These are phyloP conservation scores for Mico argentatus DNA, from an alignment of 2,797 vertebrate species.

Conservation along the genomic window DNA sequence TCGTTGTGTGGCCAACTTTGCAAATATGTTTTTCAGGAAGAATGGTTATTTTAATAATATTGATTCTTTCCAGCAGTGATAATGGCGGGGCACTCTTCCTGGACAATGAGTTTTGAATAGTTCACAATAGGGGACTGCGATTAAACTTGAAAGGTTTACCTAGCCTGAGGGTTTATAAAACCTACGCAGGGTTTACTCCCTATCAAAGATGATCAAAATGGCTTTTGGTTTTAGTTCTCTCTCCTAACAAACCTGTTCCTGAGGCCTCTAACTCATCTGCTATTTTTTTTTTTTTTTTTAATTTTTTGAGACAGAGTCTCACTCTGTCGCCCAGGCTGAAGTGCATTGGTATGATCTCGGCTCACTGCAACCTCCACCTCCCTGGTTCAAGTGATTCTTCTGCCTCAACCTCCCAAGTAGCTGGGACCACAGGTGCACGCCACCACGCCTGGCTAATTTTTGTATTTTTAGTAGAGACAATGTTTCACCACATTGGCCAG, in stretches of 20 bases:
- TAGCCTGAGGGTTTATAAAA: slow-evolving; percentile 40
- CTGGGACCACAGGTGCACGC: background rate
- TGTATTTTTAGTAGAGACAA: background rate
- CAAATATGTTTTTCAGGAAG: slow-evolving; percentile 30
- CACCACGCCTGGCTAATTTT: background rate
- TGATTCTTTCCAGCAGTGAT: slow-evolving; percentile 50
- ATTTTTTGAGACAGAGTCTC: background rate
- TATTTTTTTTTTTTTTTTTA: background rate
- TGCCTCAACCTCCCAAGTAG: background rate
- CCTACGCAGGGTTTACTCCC: background rate
- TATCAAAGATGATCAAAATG: slow-evolving; percentile 41
- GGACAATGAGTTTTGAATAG: slow-evolving; percentile 46
- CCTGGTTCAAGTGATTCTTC: background rate
- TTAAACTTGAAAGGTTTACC: slow-evolving; percentile 31
- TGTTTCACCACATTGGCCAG: background rate
- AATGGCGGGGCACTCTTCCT: slow-evolving; percentile 31
- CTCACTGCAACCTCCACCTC: background rate
- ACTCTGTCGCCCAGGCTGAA: background rate
- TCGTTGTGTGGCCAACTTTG: slow-evolving; percentile 31
- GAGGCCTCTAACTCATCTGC: background rate
- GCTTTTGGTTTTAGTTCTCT: slow-evolving; percentile 44
- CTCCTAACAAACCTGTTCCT: slow-evolving; percentile 7
- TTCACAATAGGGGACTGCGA: slow-evolving; percentile 19
- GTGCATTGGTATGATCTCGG: rapidly evolving
- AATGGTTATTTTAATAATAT: slow-evolving; percentile 58